Evolutionary conservation across 2,797 vertebrate genomes (phyloP).

Genomic region (Sebastes trivittatus): DNA sequence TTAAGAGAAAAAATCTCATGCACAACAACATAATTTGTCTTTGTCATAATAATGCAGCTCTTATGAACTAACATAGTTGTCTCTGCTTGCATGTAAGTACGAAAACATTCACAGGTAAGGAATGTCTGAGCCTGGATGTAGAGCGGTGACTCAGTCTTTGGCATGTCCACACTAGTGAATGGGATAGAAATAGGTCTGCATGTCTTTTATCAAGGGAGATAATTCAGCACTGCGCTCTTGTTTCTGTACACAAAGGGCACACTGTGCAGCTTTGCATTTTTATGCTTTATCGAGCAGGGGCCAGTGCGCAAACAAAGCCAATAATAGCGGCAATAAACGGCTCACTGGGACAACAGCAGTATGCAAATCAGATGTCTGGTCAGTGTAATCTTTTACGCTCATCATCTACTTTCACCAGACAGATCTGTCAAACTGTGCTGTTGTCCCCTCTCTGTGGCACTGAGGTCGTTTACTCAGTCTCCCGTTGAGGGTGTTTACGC

Average conservation of each 20-base stretch:
- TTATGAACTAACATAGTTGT: neutral
- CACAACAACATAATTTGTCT: neutral
- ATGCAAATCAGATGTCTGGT: constrained; percentile 47
- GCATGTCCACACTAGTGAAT: constrained; percentile 61
- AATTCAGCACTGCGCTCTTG: constrained; percentile 69
- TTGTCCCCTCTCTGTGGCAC: neutral
- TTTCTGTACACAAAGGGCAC: constrained; percentile 77
- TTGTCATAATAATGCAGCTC: neutral
- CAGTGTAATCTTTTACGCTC: neutral
- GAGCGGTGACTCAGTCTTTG: constrained; percentile 44
- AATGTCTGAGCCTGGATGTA: constrained; percentile 33
- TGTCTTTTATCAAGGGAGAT: constrained; percentile 74
- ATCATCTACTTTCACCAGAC: constrained; percentile 18
- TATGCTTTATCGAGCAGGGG: constrained; percentile 67
- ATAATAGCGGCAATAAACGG: constrained; percentile 44
- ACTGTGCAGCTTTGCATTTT: constrained; percentile 70
- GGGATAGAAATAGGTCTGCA: constrained; percentile 59
- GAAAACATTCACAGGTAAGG: constrained; percentile 46
- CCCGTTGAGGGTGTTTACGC: constrained; percentile 42
- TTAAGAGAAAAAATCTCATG: neutral
- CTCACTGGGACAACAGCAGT: constrained; percentile 43
- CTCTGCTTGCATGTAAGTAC: neutral
- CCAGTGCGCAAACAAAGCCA: constrained; percentile 55
- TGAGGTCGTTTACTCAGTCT: constrained; percentile 24
- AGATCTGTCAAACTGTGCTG: constrained; percentile 5